Conservation (phyloP, 1,140 invertebrate genomes). For the Cardiocondyla obscurior region DNA sequence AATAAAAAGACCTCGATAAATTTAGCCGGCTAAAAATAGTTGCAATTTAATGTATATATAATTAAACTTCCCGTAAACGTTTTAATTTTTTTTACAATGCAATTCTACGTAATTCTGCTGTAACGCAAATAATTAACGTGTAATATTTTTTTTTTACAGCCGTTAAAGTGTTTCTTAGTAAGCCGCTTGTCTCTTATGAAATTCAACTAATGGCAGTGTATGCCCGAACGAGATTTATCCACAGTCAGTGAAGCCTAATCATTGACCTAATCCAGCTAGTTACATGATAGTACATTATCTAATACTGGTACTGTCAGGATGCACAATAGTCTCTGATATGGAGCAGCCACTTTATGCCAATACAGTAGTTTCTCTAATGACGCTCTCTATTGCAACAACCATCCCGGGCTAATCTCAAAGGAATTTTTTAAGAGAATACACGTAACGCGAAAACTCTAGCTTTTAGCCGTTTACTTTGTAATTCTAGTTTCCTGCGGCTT, state of each 20-base stretch:
- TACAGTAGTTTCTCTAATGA: slow-evolving; percentile 33
- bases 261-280: slow-evolving; percentile 40
- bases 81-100: too few species aligned
- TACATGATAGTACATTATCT: slow-evolving; percentile 37
- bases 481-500: background rate
- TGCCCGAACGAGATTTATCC: slow-evolving; percentile 19
- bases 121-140: too few species aligned
- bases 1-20: too few species aligned
- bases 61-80: too few species aligned
- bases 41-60: too few species aligned
- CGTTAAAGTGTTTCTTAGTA: background rate
- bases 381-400: slow-evolving; percentile 6
- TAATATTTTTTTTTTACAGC: background rate
- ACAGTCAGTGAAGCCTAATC: slow-evolving; percentile 26
- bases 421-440: slow-evolving; percentile 20
- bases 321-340: slow-evolving; percentile 31
- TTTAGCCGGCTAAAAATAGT: too few species aligned
- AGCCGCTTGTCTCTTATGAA: background rate
- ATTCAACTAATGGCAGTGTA: background rate
- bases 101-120: too few species aligned
- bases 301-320: slow-evolving; percentile 32
- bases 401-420: slow-evolving; percentile 7
- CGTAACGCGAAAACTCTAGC: background rate
- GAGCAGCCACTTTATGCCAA: slow-evolving; percentile 42
- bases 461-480: background rate